Percentiles rank a stretch among this genome's conserved stretches.
Evolutionary conservation across 2,113 vertebrate species (phyloP).

Genomic region (Bos javanicus): DNA sequence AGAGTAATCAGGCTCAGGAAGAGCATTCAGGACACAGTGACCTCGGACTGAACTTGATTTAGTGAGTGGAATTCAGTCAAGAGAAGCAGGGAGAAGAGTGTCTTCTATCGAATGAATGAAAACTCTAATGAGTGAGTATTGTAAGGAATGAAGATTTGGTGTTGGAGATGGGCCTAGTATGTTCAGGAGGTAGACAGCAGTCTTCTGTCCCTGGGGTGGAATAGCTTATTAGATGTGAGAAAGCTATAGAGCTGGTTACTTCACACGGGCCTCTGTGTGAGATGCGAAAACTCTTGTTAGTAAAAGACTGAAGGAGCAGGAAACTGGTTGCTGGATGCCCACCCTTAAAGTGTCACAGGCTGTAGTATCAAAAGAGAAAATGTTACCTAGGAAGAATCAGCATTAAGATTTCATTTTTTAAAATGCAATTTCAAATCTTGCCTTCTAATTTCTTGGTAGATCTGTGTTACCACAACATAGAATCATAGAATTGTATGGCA

Average conservation of each 20-base stretch:
- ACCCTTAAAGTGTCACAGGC: not conserved
- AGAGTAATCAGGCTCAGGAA: not conserved
- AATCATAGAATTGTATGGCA: not conserved
- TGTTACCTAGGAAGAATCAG: not conserved
- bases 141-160: not conserved
- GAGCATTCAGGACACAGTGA: not conserved
- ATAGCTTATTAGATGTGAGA: not conserved
- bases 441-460: not conserved
- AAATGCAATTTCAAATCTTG: not conserved
- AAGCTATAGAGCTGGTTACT: not conserved
- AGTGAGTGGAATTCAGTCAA: not conserved
- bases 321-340: not conserved
- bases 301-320: not conserved
- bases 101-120: not conserved
- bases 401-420: not conserved
- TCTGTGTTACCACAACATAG: not conserved
- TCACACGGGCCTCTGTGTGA: not conserved
- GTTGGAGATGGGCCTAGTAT: not conserved
- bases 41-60: not conserved
- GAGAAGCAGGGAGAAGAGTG: not conserved
- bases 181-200: not conserved
- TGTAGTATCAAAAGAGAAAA: not conserved
- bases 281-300: not conserved
- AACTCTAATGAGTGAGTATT: not conserved
- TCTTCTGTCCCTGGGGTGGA: not conserved